Evolutionary conservation across 2,888 invertebrate genomes (phyloP), one percentile per base, ranked within the genome.

Genomic region (Eupithecia insigniata): DNA sequence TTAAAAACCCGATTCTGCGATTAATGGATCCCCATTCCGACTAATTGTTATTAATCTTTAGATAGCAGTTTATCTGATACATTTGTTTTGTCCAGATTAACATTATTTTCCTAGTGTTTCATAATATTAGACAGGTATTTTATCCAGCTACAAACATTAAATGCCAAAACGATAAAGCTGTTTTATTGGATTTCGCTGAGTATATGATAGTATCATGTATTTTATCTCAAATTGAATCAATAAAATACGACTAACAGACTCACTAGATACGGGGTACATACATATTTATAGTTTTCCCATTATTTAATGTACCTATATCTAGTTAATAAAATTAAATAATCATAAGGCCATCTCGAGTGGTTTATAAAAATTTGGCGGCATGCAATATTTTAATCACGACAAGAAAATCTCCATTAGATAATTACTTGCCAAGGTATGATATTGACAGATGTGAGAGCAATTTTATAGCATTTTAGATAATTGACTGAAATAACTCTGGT

Each of bases 401-500:
- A 69, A 60, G 66, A 66, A 75, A 79, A 76, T 74, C 68, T 71
- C 65, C 75, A 71, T 68, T 66, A 26, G 55, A 26, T 26, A 72
- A 78, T 79, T 75, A 76, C 75, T 34, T 65, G 65, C 67, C 73
- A 74, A 76, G 74, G 75, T 74, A 77, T 72, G 73, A 77, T 71
- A 80, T 70, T 84, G 84, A 87, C 85, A 78, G 80, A 85, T 86
- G 83, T 83, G 80, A 82, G 78, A 75, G 80, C 80, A 82, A 87
- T 85, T 86, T 86, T 79, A 83, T 83, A 79, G 81, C 78, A 79
- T 75, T 84, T 78, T 77, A 82, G 76, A 76, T 88, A 87, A 90
- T 88, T 89, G 84, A 89, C 85, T 91, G 73, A 82, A 88, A 88
- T 86, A 83, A 83, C 80, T 80, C 81, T 84, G 80, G 82, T 81